Evolutionary conservation across 2,797 vertebrate species (phyloP), one percentile per base, ranked within the genome.

Genomic region (Thunnus albacares): DNA sequence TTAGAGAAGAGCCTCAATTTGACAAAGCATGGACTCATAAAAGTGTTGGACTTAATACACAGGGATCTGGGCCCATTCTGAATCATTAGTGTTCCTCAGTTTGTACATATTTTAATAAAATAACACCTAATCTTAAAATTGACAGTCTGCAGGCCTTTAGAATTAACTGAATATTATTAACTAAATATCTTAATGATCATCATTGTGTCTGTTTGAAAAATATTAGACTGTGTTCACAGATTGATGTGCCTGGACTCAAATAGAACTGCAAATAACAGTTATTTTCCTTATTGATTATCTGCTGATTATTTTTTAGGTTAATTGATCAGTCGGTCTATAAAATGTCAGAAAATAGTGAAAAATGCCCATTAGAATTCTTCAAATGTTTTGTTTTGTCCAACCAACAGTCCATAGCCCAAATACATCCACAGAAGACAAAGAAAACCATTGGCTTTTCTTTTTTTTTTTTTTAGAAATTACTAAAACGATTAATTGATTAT

Each of bases 1-100:
- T 61, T 30, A 51, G 67, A 74, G 38, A 57, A 58, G 17, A 65
- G 33, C 15, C 45, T 67, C 61, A 45, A 58, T 76, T 80, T 82
- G 45, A 70, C 69, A 79, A 17, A 56, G 22, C 55, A 73, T 64
- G 20, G 24, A 56, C 49, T 61, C 13, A 56, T 49, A 3, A 22
- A 68, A 57, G 20, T 79, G 51, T 38, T 77, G 28, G 33, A 59
- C 9, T 43, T 62, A 55, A 26, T 79, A 64, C 66, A 24, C 18
- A 14, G 65, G 30, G 43, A 81, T 43, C 24, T n/a, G 18, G 18
- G 6, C n/a, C 49, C 35, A n/a, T 70, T 60, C 64, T 73, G 65
- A 81, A 30, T 84, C 79, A 47, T 45, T 51, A 30, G 12, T 69
- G 74, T 62, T 43, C 17, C n/a, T 61, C 24, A 30, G 38, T 67